Percentiles rank a stretch among this genome's conserved stretches.
Evolutionary conservation across 2,888 invertebrate genomes (phyloP).

Genomic region (Agriopis aurantiaria): DNA sequence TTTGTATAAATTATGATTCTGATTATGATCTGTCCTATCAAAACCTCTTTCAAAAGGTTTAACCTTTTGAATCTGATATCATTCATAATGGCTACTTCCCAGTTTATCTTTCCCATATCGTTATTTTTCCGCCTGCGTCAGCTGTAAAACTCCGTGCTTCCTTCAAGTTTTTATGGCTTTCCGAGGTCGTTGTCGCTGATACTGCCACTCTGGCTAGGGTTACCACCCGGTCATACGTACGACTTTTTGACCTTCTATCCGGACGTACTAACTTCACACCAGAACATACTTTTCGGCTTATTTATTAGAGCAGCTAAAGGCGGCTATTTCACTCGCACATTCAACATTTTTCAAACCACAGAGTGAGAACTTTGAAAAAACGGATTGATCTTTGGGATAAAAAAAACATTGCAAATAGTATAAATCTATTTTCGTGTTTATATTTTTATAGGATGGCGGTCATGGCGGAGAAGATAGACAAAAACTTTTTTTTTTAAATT

Average conservation of each 20-base stretch:
- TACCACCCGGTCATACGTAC: neutral
- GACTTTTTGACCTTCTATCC: neutral
- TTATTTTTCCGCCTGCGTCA: constrained; percentile 15
- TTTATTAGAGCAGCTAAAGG: too few species aligned
- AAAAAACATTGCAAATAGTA: too few species aligned
- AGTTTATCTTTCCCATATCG: constrained; percentile 9
- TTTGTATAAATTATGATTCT: too few species aligned
- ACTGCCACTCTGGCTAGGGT: constrained; percentile 21
- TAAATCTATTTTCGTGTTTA: too few species aligned
- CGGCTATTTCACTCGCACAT: too few species aligned
- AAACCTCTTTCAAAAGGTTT: neutral
- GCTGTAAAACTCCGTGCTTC: constrained; percentile 12
- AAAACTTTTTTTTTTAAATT: too few species aligned
- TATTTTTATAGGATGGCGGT: too few species aligned
- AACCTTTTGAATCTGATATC: constrained; percentile 4
- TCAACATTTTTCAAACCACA: too few species aligned
- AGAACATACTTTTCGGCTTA: too few species aligned
- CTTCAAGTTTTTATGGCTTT: constrained; percentile 25
- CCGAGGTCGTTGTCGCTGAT: constrained; percentile 21
- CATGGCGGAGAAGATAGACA: too few species aligned
- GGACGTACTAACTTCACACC: neutral
- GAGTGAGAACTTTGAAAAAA: too few species aligned
- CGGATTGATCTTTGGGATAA: too few species aligned
- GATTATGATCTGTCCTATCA: neutral
- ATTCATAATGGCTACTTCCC: neutral